Percentiles rank a stretch among this genome's conserved stretches.
Evolutionary conservation across 2,113 vertebrate species (phyloP).

Genomic region (Triplophysa dalaica): DNA sequence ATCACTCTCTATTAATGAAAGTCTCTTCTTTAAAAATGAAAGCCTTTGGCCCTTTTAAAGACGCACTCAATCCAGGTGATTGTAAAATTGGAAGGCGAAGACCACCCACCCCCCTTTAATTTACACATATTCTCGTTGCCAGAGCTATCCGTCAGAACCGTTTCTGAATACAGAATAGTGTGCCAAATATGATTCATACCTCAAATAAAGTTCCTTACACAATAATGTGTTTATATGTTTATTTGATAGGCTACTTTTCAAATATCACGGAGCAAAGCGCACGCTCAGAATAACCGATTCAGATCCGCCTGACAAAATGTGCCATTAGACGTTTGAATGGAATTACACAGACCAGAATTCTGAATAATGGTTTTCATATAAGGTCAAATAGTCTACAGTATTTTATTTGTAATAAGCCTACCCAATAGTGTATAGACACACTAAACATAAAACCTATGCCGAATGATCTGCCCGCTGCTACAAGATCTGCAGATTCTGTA

Average conservation of each 20-base stretch:
- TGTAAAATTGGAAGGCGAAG: slow-evolving; percentile 3
- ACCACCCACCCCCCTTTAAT: not conserved
- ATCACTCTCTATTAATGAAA: slow-evolving; percentile 14
- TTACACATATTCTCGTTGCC: slow-evolving; percentile 12
- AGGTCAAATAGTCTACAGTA: too few relatives aligned
- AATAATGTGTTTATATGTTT: slow-evolving; percentile 14
- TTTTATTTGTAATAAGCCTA: too few relatives aligned
- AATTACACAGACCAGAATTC: not conserved
- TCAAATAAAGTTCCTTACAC: not conserved
- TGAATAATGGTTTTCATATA: too few relatives aligned
- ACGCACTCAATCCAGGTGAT: slow-evolving; percentile 17
- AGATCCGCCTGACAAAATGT: not conserved
- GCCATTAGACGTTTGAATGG: not conserved
- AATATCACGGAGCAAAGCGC: not conserved
- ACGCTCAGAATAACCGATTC: not conserved
- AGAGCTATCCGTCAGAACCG: not conserved
- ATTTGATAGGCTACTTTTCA: not conserved
- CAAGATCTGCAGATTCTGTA: too few relatives aligned
- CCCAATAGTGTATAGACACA: too few relatives aligned
- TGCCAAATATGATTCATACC: slow-evolving; percentile 7
- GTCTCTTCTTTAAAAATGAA: slow-evolving; percentile 6
- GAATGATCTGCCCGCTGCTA: too few relatives aligned
- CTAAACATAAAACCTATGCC: too few relatives aligned
- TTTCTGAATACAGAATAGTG: slow-evolving; percentile 9
- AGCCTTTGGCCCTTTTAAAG: slow-evolving; percentile 14